A percentile compares a stretch with the other conserved stretches of the same genome.
phyloP scores from a whole-genome alignment of 2,888 invertebrate species.

The Eutolmus rufibarbis region DNA sequence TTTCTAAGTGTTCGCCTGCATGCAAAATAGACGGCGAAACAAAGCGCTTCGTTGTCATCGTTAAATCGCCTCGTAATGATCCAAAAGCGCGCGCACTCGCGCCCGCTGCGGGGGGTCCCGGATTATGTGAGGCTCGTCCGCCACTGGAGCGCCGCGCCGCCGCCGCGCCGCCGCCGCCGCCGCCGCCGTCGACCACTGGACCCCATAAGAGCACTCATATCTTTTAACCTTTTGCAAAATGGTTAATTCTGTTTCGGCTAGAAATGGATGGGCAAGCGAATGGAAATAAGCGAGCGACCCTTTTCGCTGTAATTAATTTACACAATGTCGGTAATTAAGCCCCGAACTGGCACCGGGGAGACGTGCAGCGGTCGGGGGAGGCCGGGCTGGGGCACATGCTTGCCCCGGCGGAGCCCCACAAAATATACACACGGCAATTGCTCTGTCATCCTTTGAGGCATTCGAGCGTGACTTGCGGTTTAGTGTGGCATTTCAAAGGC shows the following conservation, averaged over 20 bases:
- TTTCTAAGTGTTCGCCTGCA: neutral
- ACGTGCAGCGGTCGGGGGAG: neutral
- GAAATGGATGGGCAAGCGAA: neutral
- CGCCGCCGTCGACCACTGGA: neutral
- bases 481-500: conserved; percentile 26
- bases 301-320: conserved; percentile 31
- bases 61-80: neutral
- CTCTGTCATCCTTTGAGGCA: conserved; percentile 28
- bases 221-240: neutral
- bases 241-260: neutral
- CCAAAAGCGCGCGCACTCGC: neutral
- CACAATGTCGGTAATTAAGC: conserved; percentile 33
- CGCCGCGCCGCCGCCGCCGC: too few relatives aligned
- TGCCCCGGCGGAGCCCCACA: neutral
- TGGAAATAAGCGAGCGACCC: neutral
- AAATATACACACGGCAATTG: neutral
- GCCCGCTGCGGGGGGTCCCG: neutral
- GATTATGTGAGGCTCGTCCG: neutral
- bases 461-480: conserved; percentile 24
- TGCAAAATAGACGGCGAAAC: neutral
- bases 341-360: neutral
- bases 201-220: neutral
- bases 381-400: neutral
- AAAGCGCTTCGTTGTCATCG: neutral
- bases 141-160: neutral